These are phyloP conservation scores for Periphyllus acericola DNA, from an alignment of 2,888 invertebrate genomes.

Conservation along the genomic window DNA sequence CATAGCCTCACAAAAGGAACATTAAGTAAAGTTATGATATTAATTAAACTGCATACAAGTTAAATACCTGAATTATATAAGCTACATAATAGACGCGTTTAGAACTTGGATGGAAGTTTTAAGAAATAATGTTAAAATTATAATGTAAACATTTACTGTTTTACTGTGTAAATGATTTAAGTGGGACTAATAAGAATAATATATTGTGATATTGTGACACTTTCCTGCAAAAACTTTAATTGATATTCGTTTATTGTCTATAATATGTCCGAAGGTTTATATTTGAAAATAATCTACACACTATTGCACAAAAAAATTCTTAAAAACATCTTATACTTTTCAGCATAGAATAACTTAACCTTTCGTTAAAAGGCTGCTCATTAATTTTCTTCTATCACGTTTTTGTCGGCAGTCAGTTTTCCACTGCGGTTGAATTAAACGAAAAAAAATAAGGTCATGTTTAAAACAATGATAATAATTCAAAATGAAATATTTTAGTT, in stretches of 20 bases:
- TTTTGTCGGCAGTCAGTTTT: too few relatives aligned
- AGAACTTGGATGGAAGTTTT: background rate
- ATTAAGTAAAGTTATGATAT: constrained; percentile 3
- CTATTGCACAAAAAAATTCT: background rate
- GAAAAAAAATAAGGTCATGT: background rate
- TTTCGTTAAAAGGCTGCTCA: background rate
- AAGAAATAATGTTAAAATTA: background rate
- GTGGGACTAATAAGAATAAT: background rate
- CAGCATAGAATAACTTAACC: background rate
- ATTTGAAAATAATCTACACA: too few relatives aligned
- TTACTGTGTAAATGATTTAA: background rate
- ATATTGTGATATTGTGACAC: background rate
- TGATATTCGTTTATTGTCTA: too few relatives aligned
- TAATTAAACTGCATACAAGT: background rate
- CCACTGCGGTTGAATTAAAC: too few relatives aligned
- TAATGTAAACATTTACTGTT: background rate
- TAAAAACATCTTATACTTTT: background rate
- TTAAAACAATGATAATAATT: background rate
- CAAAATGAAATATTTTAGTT: background rate
- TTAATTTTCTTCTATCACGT: background rate
- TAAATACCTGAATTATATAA: background rate
- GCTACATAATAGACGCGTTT: background rate
- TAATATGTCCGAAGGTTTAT: too few relatives aligned
- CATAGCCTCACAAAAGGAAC: background rate
- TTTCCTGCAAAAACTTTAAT: background rate